These are phyloP conservation scores for Platygyra sinensis DNA, from an alignment of 64 coral and sea anemone genomes.

Conservation along the genomic window DNA sequence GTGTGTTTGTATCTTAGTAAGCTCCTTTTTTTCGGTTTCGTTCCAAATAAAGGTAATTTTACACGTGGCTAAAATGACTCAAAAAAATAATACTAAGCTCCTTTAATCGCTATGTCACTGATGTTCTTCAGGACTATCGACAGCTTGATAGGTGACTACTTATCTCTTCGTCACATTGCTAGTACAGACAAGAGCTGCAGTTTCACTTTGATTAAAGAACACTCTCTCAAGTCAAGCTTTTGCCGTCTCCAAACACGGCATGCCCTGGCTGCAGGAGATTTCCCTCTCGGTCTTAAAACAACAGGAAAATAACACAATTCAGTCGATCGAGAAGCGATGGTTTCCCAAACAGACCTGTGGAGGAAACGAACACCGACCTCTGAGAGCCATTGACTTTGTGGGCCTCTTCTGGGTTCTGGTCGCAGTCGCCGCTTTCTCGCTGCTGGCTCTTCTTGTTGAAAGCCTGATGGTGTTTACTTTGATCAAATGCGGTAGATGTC, in stretches of 20 bases:
- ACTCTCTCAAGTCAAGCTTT: not conserved
- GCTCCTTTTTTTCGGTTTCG: too few relatives aligned
- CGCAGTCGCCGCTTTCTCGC: not conserved
- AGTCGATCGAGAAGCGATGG: not conserved
- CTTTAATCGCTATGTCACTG: not conserved
- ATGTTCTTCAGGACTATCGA: slow-evolving; percentile 35
- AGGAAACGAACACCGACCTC: not conserved
- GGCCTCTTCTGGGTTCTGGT: slow-evolving; percentile 13
- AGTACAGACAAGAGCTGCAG: not conserved
- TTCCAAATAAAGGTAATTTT: too few relatives aligned
- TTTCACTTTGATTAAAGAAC: slow-evolving; percentile 7
- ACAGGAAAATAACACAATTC: slow-evolving; percentile 21
- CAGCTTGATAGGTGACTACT: slow-evolving; percentile 38
- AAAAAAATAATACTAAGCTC: too few relatives aligned
- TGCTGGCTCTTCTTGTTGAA: slow-evolving; percentile 19
- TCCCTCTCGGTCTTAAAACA: slow-evolving; percentile 15
- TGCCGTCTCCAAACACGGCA: slow-evolving; percentile 10
- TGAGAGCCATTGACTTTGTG: not conserved
- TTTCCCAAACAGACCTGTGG: not conserved
- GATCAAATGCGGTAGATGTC: not conserved
- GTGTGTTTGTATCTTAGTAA: too few relatives aligned
- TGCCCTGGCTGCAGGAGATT: slow-evolving; percentile 27
- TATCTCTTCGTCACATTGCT: slow-evolving; percentile 20
- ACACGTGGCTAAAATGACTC: too few relatives aligned
- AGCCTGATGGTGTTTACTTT: not conserved